These are phyloP conservation scores for Anseranas semipalmata DNA, from an alignment of 2,113 vertebrate species.

Conservation along the genomic window DNA sequence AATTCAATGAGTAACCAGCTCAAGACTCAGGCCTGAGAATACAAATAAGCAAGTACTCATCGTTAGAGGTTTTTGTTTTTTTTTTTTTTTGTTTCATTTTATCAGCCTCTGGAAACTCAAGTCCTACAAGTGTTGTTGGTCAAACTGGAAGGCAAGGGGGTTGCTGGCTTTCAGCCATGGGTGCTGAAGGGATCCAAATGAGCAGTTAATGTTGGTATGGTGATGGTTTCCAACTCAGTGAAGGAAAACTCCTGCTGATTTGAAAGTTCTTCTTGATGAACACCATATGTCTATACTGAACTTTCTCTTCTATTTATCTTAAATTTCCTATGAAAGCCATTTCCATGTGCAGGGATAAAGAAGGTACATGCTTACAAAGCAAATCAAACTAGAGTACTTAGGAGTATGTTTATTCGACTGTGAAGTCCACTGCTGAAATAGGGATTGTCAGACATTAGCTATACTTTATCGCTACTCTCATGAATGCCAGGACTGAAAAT, in stretches of 20 bases:
- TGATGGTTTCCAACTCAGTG: not conserved
- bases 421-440: conserved; percentile 12
- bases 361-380: conserved; percentile 55
- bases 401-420: conserved; percentile 64
- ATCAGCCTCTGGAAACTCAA: not conserved
- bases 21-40: not conserved
- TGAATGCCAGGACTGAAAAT: conserved; percentile 19
- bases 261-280: conserved; percentile 20
- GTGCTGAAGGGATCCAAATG: not conserved
- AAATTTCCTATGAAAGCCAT: conserved; percentile 30
- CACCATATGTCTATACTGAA: conserved; percentile 7
- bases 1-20: not conserved
- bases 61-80: not conserved
- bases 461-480: conserved; percentile 1
- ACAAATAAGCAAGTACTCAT: not conserved
- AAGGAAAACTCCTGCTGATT: conserved; percentile 24
- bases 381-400: conserved; percentile 49
- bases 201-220: not conserved
- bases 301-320: conserved; percentile 36
- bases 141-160: not conserved
- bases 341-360: conserved; percentile 45
- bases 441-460: not conserved
- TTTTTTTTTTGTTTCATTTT: not conserved
- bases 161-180: not conserved
- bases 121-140: not conserved